Evolutionary conservation across 2,797 vertebrate species (phyloP).

Genomic region (Meriones psammophilus): DNA sequence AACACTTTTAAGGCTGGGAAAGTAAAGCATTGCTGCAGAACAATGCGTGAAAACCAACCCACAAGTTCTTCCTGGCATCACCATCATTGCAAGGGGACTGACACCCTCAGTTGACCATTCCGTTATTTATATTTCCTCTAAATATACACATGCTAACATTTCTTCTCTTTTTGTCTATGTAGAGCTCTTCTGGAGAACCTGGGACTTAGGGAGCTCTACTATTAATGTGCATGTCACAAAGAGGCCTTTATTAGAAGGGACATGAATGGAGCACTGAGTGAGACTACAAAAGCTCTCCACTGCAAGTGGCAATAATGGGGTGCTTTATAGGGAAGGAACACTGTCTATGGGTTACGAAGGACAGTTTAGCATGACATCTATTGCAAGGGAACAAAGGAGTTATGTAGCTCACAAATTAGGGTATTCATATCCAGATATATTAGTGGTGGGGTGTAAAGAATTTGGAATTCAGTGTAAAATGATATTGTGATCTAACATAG

Average conservation of each 20-base stretch:
- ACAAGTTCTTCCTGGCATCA: constrained; percentile 47
- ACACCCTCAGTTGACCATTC: constrained; percentile 6
- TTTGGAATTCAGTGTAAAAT: constrained; percentile 80
- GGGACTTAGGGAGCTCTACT: constrained; percentile 73
- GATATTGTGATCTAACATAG: constrained; percentile 83
- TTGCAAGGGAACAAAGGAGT: constrained; percentile 81
- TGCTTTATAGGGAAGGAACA: constrained; percentile 72
- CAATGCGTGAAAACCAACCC: constrained; percentile 54
- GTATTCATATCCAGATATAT: constrained; percentile 85
- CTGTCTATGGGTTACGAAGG: constrained; percentile 74
- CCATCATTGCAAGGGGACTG: constrained; percentile 43
- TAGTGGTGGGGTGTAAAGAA: constrained; percentile 73
- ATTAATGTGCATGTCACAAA: constrained; percentile 75
- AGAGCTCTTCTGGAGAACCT: constrained; percentile 71
- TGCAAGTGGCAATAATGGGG: constrained; percentile 77
- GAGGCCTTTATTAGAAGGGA: constrained; percentile 65
- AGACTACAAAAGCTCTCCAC: constrained; percentile 71
- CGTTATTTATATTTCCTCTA: constrained; percentile 71
- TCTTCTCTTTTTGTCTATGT: constrained; percentile 9
- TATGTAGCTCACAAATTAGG: constrained; percentile 83
- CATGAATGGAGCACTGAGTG: constrained; percentile 74
- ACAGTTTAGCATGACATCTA: constrained; percentile 76
- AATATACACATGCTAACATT: neutral
- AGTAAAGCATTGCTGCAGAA: constrained; percentile 57
- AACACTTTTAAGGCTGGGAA: constrained; percentile 65